A percentile compares a stretch with the other conserved stretches of the same genome.
These are phyloP conservation scores for Eubasilissa splendida DNA, from an alignment of 2,888 invertebrate species.

Conservation along the genomic window DNA sequence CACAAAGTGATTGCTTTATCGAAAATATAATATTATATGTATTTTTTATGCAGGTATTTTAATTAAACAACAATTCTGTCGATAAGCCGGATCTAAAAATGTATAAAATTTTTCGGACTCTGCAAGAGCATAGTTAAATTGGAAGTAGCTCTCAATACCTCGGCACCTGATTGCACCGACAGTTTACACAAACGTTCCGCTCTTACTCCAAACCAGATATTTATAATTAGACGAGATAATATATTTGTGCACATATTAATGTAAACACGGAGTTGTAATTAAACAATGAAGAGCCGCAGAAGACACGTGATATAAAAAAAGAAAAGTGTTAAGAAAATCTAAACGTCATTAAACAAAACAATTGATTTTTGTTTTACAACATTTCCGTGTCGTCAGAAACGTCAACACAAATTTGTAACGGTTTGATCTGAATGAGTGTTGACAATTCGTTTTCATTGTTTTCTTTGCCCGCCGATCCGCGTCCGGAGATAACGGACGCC, in stretches of 20 bases:
- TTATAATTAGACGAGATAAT: constrained; percentile 47
- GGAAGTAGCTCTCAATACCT: constrained; percentile 61
- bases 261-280: constrained; percentile 47
- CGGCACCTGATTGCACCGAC: neutral
- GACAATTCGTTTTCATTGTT: constrained; percentile 22
- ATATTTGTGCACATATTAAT: constrained; percentile 45
- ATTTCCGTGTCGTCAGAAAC: no score
- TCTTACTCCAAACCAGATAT: constrained; percentile 41
- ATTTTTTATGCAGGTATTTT: no score
- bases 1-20: no score
- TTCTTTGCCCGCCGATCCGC: constrained; percentile 13
- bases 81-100: no score
- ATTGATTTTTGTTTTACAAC: no score
- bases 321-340: neutral
- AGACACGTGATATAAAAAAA: neutral
- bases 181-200: constrained; percentile 44
- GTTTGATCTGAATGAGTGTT: constrained; percentile 24
- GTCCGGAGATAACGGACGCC: constrained; percentile 14
- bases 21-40: no score
- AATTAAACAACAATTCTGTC: no score
- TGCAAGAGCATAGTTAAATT: constrained; percentile 40
- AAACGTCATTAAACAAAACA: no score
- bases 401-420: no score
- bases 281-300: constrained; percentile 22
- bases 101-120: neutral